These are phyloP conservation scores for Cistogaster globosa DNA, from an alignment of 2,888 invertebrate genomes.

Conservation along the genomic window DNA sequence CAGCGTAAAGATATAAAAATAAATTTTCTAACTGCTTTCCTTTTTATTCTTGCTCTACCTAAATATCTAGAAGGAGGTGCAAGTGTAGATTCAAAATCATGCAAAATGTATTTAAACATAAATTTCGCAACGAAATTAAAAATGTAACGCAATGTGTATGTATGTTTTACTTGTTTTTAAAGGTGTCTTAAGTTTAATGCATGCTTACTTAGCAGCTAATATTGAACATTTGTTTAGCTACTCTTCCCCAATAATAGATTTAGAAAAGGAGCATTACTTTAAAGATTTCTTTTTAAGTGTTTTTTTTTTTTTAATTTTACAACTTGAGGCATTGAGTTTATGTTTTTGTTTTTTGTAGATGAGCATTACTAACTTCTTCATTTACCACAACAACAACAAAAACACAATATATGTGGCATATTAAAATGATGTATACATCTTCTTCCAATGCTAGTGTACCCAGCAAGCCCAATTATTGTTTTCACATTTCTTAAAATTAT, in stretches of 20 bases:
- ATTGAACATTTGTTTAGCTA: slow-evolving; percentile 37
- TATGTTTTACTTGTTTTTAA: background rate
- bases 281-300: background rate
- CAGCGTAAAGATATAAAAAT: background rate
- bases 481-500: too few relatives aligned
- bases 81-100: background rate
- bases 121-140: background rate
- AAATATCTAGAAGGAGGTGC: background rate
- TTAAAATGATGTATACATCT: slow-evolving; percentile 19
- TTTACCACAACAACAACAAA: background rate
- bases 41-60: background rate
- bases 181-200: slow-evolving; percentile 48
- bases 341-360: slow-evolving; percentile 13
- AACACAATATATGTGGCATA: slow-evolving; percentile 16
- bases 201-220: slow-evolving; percentile 47
- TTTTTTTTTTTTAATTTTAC: slow-evolving; percentile 6
- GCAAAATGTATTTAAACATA: background rate
- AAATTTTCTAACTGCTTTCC: background rate
- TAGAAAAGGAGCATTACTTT: background rate
- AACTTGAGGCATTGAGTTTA: slow-evolving; percentile 58
- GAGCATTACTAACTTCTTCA: slow-evolving; percentile 49
- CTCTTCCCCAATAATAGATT: slow-evolving; percentile 18
- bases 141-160: background rate
- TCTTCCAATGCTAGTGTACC: background rate
- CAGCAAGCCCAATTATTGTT: background rate